A percentile compares a stretch with the other conserved stretches of the same genome.
Evolutionary conservation across 2,113 vertebrate genomes (phyloP).

Genomic region (Neodon shergylaensis): DNA sequence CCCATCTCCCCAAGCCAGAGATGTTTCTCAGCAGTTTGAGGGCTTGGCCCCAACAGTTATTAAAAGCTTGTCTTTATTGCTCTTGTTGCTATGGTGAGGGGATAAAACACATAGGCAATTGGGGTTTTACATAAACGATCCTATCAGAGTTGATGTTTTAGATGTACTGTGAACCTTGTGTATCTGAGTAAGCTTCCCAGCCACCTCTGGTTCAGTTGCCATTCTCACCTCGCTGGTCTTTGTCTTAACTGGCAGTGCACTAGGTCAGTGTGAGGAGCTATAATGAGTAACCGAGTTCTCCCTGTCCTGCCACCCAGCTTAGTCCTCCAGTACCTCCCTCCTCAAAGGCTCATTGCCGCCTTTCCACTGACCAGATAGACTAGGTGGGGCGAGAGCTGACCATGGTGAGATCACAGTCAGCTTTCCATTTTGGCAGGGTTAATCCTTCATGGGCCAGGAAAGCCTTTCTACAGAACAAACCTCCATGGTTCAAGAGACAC

Average conservation of each 20-base stretch:
- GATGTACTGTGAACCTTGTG: neutral
- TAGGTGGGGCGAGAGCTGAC: neutral
- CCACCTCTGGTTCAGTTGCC: neutral
- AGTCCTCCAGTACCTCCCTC: neutral
- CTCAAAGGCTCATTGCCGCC: neutral
- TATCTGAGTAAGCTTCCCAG: neutral
- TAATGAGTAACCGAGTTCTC: no score
- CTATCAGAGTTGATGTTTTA: neutral
- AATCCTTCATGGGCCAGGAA: neutral
- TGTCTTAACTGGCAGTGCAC: neutral
- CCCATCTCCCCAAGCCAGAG: neutral
- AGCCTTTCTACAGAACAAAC: neutral
- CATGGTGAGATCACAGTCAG: neutral
- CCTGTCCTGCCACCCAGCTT: neutral
- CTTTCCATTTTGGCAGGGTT: neutral
- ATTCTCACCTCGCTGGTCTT: neutral
- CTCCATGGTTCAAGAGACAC: neutral
- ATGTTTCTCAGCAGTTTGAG: neutral
- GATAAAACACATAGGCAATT: neutral
- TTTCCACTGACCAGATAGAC: neutral
- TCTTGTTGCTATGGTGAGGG: neutral
- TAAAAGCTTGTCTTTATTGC: neutral
- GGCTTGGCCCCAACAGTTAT: neutral
- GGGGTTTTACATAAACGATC: neutral
- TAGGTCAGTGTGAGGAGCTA: neutral